Evolutionary conservation across 2,797 vertebrate species (phyloP).

Genomic region (Mormyrus proboscirostris): DNA sequence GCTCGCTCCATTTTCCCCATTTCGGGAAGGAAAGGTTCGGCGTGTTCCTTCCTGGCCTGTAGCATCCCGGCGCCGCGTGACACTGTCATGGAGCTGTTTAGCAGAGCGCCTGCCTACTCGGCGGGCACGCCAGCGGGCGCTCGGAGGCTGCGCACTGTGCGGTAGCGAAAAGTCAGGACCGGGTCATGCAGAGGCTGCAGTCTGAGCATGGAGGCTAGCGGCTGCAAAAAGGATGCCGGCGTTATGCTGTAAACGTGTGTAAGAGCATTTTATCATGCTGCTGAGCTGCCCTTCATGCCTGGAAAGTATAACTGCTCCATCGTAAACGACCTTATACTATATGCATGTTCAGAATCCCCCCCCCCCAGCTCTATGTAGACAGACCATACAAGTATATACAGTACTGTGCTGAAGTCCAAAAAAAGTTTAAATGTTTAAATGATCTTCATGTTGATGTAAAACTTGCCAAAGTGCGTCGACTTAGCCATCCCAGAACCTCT

Average conservation of each 20-base stretch:
- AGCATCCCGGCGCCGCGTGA: neutral
- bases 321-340: neutral
- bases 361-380: neutral
- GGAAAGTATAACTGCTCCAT: neutral
- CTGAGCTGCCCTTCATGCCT: neutral
- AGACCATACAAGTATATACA: neutral
- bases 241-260: neutral
- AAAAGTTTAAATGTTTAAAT: neutral
- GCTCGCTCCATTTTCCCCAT: constrained; percentile 49
- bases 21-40: constrained; percentile 51
- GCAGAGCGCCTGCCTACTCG: neutral
- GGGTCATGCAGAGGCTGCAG: neutral
- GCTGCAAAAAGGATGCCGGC: neutral
- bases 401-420: neutral
- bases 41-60: constrained; percentile 42
- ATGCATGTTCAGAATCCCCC: neutral
- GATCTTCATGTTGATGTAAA: neutral
- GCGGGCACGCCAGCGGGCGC: neutral
- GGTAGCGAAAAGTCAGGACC: neutral
- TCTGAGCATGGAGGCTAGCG: neutral
- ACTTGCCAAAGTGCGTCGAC: neutral
- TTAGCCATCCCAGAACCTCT: neutral
- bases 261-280: neutral
- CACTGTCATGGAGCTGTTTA: neutral
- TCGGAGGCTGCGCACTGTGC: neutral